These are phyloP conservation scores for Prinia subflava DNA, from an alignment of 2,113 vertebrate species.

Conservation along the genomic window DNA sequence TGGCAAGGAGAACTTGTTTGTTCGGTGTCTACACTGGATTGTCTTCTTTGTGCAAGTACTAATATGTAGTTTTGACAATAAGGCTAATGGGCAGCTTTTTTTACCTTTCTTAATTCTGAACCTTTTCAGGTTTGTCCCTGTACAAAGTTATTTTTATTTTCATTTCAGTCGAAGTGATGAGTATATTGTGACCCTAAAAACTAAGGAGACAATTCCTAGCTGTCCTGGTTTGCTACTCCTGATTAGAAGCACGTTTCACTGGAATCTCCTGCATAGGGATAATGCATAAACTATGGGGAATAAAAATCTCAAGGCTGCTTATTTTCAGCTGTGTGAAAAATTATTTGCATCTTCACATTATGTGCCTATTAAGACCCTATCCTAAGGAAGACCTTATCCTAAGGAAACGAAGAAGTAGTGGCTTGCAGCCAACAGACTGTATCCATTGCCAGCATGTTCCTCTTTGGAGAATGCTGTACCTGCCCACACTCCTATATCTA, in stretches of 20 bases:
- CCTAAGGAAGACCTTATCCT: constrained; percentile 12
- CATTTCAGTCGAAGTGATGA: background rate
- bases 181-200: background rate
- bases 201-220: background rate
- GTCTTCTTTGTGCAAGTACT: background rate
- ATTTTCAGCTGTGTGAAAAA: background rate
- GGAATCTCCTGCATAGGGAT: background rate
- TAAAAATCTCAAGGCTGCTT: constrained; percentile 32
- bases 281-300: background rate
- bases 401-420: constrained; percentile 29
- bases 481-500: constrained; percentile 8
- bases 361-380: background rate
- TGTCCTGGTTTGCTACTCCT: background rate
- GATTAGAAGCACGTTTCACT: background rate
- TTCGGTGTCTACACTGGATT: background rate
- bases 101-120: background rate
- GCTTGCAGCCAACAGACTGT: background rate
- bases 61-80: background rate
- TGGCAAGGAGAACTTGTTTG: background rate
- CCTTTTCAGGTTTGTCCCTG: background rate
- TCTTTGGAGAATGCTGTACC: background rate
- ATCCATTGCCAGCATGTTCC: background rate
- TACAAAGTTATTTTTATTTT: background rate
- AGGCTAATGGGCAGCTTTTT: background rate
- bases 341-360: background rate